phyloP scores from a whole-genome alignment of 2,113 vertebrate species.

The Cygnus atratus region DNA sequence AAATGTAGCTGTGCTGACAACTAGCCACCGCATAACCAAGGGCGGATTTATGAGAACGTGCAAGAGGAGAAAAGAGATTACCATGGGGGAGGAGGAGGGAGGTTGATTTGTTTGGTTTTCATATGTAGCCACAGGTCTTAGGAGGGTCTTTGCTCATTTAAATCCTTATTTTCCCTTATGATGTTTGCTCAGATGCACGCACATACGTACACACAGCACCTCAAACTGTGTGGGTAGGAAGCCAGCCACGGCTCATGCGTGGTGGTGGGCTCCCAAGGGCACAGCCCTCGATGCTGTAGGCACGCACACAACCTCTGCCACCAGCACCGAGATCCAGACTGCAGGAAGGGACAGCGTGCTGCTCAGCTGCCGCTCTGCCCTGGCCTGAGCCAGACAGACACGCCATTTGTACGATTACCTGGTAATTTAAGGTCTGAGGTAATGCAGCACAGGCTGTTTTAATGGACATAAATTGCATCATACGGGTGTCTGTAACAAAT shows the following conservation, averaged over 20 bases:
- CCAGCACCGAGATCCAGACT: conserved; percentile 40
- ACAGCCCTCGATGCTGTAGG: conserved; percentile 62
- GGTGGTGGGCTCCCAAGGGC: conserved; percentile 37
- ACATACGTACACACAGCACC: neutral
- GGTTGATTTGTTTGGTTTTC: neutral
- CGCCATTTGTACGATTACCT: neutral
- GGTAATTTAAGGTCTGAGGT: neutral
- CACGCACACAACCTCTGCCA: conserved; percentile 51
- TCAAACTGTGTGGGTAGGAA: neutral
- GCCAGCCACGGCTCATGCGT: neutral
- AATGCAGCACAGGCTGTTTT: neutral
- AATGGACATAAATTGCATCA: neutral
- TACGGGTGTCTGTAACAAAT: neutral
- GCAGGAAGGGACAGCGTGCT: conserved; percentile 60
- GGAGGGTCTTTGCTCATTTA: neutral
- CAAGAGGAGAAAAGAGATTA: neutral
- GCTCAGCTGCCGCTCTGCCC: conserved; percentile 64
- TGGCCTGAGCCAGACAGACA: conserved; percentile 45
- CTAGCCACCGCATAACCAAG: neutral
- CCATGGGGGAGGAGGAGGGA: neutral
- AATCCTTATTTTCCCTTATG: neutral
- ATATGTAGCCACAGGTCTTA: neutral
- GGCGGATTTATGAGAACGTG: neutral
- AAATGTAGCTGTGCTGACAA: neutral
- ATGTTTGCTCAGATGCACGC: neutral